Evolutionary conservation across 2,797 vertebrate species (phyloP), one percentile per base, ranked within the genome.

Genomic region (Clamator glandarius): DNA sequence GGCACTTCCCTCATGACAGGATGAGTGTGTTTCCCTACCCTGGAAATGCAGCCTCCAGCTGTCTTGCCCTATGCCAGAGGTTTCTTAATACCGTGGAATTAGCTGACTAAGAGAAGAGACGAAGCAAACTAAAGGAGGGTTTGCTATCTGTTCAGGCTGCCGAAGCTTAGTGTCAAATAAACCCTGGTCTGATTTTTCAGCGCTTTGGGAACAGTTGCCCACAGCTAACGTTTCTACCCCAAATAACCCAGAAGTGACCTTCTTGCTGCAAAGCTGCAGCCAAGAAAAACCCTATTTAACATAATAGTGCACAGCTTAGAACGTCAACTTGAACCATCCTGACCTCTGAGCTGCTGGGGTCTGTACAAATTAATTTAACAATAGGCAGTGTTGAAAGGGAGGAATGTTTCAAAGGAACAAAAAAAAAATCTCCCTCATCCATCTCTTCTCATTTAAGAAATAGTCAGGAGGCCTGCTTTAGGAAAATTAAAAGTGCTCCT

Each of bases 311-410:
- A 31, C 92, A 94, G 91, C 86, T 84, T 93, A 95, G 95, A 94
- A 96, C 95, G 92, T 97, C 95, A 97, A 96, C 96, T 97, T 97
- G 96, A 97, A 97, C 96, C 73, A 48, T 92, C 61, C 64, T 93
- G 94, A 93, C 94, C 93, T 90, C 92, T 90, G 90, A 90, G 89
- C 94, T 92, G 88, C 95, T 29, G 66, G 57, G 90, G 91, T 92
- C 95, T 91, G 73, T 95, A 83, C 64, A 93, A 91, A 93, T 95
- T 96, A 95, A 91, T 92, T 84, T 93, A 95, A 96, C 92, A 97
- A 96, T 86, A 87, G 89, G 31, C 87, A 86, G 29, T 33, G 90
- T 84, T 97, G 81, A 87, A 95, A 76, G 66, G 63, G 48, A 87
- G 35, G 79, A 93, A 96, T 92, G 95, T 91, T 92, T 94, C 96